Conservation (phyloP, 2,113 vertebrate species). For the Lepus americanus region DNA sequence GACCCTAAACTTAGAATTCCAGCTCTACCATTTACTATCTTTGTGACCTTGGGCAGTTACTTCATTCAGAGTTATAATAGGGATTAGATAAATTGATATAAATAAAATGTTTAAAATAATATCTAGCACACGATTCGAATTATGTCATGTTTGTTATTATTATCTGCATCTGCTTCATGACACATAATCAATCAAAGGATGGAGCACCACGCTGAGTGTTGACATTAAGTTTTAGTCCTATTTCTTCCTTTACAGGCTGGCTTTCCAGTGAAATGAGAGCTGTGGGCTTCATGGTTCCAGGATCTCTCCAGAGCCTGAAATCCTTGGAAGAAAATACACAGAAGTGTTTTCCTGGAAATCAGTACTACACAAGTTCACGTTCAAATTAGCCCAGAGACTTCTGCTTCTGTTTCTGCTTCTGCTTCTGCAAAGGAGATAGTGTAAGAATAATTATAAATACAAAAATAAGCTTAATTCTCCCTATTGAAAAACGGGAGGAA, state of each 20-base stretch:
- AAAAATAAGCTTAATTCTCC: neutral
- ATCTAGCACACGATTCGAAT: neutral
- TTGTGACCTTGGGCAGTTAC: neutral
- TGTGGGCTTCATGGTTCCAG: neutral
- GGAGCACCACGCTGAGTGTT: accelerated
- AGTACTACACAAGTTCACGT: neutral
- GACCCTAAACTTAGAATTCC: neutral
- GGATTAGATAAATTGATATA: neutral
- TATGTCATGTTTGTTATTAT: neutral
- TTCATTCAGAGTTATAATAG: neutral
- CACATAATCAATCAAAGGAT: neutral
- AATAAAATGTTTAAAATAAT: neutral
- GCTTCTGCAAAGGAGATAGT: neutral
- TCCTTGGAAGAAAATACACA: neutral
- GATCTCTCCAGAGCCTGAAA: neutral
- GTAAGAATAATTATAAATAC: neutral
- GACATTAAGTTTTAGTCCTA: neutral
- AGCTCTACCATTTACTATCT: neutral
- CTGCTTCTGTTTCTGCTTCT: neutral
- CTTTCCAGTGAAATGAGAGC: neutral
- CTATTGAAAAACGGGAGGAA: neutral
- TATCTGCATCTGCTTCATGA: neutral
- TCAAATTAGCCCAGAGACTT: neutral
- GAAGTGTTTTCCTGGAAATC: neutral
- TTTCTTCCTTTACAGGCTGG: neutral